Evolutionary conservation across 2,888 invertebrate genomes (phyloP), one percentile per base, ranked within the genome.

Genomic region (Thereva unica): DNA sequence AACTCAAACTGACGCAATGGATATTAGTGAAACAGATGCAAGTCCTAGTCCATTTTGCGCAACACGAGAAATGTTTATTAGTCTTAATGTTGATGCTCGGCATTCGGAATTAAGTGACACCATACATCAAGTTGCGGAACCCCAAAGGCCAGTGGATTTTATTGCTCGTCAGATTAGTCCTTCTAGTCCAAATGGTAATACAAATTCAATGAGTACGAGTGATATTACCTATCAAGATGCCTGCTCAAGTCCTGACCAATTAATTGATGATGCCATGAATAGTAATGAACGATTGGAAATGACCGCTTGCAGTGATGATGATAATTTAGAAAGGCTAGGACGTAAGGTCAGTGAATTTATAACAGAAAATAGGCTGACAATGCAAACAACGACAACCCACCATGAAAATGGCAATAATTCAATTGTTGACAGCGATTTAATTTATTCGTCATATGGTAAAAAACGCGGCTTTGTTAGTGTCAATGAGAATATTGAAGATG

Each of bases 1-100:
- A 75, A 88, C 88, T 0, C 88, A 89, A 79, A 88, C 88, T 4
- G 88, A 89, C 73, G 83, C 82, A 59, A 85, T 85, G 83, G 85
- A 86, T 72, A 82, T 86, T 47, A 85, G 85, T 73, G 86, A 86
- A 74, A 84, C 83, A n/a, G 86, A 86, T 75, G 77, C 83, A 35
- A 85, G 84, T 74, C 84, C 85, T 0, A 83, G 81, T 71, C 80
- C 79, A 4, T 78, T 78, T 54, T 76, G 75, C 57, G 76, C 80
- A 9, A 76, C 78, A 8, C 77, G 78, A 42, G 76, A 76, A 67
- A 72, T 78, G 61, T 73, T 76, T 6, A 73, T 75, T 63, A 73
- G 73, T 42, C 71, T 76, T 4, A 71, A 71, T 12, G 71, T 72
- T 9, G 73, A 75, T 61, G 42, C 64, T 7, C 53, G 65, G 12